Evolutionary conservation across 92 coral and sea anemone genomes (phyloP).

Genomic region (Palythoa grandiflora): DNA sequence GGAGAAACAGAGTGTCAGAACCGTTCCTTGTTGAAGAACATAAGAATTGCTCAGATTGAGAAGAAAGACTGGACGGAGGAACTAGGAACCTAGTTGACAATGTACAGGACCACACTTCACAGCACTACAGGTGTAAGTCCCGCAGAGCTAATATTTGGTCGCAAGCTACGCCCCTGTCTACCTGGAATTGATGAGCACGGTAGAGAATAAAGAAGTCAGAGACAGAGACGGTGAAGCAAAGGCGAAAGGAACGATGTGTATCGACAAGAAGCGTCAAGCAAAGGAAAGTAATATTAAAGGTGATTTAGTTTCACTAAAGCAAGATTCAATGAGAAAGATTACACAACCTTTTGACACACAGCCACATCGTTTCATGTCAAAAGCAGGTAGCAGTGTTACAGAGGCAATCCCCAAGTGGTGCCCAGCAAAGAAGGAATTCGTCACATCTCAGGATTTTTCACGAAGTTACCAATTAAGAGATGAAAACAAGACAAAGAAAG

Average conservation of each 20-base stretch:
- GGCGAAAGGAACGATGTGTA: slow-evolving; percentile 32
- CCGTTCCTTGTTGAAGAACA: slow-evolving; percentile 33
- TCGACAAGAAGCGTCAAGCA: slow-evolving; percentile 25
- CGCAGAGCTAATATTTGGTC: slow-evolving; percentile 45
- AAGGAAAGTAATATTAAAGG: slow-evolving; percentile 21
- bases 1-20: slow-evolving; percentile 45
- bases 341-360: slow-evolving; percentile 4
- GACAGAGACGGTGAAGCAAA: slow-evolving; percentile 49
- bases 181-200: slow-evolving; percentile 48
- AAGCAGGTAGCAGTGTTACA: neutral
- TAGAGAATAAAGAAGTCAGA: slow-evolving; percentile 15
- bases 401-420: slow-evolving; percentile 22
- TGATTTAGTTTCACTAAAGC: slow-evolving; percentile 3
- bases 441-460: slow-evolving; percentile 23
- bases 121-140: slow-evolving; percentile 61
- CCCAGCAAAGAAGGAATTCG: slow-evolving; percentile 12
- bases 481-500: no score
- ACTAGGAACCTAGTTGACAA: slow-evolving; percentile 8
- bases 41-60: slow-evolving; percentile 29
- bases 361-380: slow-evolving; percentile 17
- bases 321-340: neutral
- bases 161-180: slow-evolving; percentile 49
- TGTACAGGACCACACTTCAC: slow-evolving; percentile 53
- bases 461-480: neutral
- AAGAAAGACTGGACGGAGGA: slow-evolving; percentile 16